A percentile compares a stretch with the other conserved stretches of the same genome.
These are phyloP conservation scores for Rhinopithecus roxellana DNA, from an alignment of 2,113 vertebrate genomes.

Conservation along the genomic window DNA sequence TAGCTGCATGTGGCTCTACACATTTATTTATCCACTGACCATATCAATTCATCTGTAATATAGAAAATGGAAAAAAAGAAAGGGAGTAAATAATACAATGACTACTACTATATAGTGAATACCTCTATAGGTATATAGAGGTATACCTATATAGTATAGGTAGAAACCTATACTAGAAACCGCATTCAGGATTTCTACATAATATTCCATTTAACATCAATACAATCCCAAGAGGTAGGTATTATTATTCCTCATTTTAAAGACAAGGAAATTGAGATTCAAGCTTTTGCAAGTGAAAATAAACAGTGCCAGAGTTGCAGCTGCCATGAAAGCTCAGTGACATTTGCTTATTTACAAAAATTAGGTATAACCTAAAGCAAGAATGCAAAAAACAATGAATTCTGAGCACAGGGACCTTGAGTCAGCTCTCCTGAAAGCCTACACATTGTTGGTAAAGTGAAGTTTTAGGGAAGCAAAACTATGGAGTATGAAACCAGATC, in stretches of 20 bases:
- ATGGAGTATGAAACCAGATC: background rate
- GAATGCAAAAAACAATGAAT: background rate
- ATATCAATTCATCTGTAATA: background rate
- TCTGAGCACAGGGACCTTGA: background rate
- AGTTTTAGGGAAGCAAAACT: background rate
- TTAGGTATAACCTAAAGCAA: background rate
- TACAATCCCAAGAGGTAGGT: background rate
- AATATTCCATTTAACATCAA: background rate
- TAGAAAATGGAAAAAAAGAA: background rate
- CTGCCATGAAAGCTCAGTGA: background rate
- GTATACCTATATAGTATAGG: no score
- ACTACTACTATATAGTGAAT: background rate
- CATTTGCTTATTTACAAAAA: conserved; percentile 15
- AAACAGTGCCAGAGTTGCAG: background rate
- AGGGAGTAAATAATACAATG: background rate
- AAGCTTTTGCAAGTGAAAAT: background rate
- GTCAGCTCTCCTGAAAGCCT: background rate
- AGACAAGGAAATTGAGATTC: background rate
- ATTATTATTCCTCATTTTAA: background rate
- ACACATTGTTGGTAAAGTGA: background rate
- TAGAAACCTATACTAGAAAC: background rate
- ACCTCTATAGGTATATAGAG: no score
- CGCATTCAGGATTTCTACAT: background rate
- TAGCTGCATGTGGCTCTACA: background rate
- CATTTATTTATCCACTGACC: background rate